Conservation (phyloP, 2,113 vertebrate genomes). For the Mionectes macconnelli region DNA sequence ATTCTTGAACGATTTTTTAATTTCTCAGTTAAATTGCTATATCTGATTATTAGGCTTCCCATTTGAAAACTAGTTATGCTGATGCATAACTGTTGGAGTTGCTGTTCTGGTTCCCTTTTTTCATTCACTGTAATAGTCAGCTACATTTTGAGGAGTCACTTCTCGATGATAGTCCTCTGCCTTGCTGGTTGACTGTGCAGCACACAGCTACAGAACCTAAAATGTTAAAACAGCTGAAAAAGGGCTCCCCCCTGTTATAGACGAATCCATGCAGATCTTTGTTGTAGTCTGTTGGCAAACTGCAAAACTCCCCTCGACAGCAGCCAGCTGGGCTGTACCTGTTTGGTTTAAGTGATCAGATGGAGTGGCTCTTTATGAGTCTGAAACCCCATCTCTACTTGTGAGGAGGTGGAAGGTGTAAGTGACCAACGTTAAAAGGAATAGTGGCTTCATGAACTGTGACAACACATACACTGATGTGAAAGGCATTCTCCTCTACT, state of each 20-base stretch:
- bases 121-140: neutral
- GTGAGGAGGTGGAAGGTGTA: neutral
- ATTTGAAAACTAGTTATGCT: neutral
- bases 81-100: neutral
- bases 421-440: neutral
- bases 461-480: neutral
- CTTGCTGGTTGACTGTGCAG: neutral
- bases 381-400: neutral
- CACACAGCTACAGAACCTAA: neutral
- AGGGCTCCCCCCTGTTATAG: neutral
- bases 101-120: neutral
- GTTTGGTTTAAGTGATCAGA: neutral
- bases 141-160: neutral
- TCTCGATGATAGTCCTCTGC: neutral
- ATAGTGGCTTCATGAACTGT: neutral
- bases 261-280: neutral
- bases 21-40: neutral
- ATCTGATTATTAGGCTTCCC: neutral
- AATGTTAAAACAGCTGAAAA: neutral
- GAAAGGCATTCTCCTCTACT: constrained; percentile 24
- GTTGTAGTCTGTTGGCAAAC: neutral
- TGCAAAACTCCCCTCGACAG: neutral
- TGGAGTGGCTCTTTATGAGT: neutral
- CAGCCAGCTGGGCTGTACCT: constrained; percentile 12
- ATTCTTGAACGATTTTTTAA: neutral